phyloP scores from a whole-genome alignment of 2,797 vertebrate species.

The Cirrhinus molitorella region DNA sequence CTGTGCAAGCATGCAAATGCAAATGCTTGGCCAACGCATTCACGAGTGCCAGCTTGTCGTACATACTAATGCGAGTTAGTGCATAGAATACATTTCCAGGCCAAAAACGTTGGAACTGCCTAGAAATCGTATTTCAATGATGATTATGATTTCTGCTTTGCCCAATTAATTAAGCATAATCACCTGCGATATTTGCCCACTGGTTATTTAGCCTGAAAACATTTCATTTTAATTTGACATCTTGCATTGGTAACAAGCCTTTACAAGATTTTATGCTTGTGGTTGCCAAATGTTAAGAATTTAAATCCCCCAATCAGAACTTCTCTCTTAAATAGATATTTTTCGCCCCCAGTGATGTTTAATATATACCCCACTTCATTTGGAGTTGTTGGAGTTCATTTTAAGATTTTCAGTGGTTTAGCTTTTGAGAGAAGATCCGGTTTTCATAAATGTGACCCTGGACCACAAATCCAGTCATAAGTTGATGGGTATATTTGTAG shows the following conservation, averaged over 20 bases:
- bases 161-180: neutral
- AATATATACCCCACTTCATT: neutral
- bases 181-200: neutral
- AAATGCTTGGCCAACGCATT: conserved; percentile 18
- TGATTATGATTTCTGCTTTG: neutral
- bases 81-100: neutral
- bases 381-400: neutral
- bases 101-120: neutral
- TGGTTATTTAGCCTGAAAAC: neutral
- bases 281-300: neutral
- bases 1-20: neutral
- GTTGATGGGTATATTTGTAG: no score
- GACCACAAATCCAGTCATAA: no score
- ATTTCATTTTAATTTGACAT: neutral
- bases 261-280: neutral
- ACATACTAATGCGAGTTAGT: neutral
- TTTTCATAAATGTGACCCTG: neutral
- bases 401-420: neutral
- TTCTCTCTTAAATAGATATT: neutral
- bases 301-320: neutral
- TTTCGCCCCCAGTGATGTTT: neutral
- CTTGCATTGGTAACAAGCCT: neutral
- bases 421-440: neutral
- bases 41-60: neutral
- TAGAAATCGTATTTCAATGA: neutral